Base-by-base conservation (phyloP, 1,140 invertebrate species). In the Steinernema khuongi region DNA sequence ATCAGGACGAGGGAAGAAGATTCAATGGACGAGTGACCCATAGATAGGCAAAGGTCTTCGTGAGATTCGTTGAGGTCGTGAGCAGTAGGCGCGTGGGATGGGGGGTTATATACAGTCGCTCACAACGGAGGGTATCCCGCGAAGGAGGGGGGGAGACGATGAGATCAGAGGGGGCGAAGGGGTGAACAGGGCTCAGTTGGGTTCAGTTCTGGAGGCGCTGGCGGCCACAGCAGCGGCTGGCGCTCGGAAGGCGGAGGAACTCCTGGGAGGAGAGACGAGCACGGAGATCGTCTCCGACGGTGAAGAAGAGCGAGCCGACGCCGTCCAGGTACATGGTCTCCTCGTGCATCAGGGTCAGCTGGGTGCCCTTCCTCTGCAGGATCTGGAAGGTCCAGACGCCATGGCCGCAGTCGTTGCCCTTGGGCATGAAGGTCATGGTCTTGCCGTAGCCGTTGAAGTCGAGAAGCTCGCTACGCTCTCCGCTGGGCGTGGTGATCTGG, bases 61-160 rank as follows among this genome's bases (percentile, higher is more conserved):
- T 60, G 50, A 60, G 50, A 60, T 60, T 60, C 50, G 22, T n/a
- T 60, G 50, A 60, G 4, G 50, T 60, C 26, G 50, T 60, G 50
- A 60, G 50, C 50, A 22, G 7, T 60, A 22, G 36, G 36, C 7
- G 36, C 7, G 14, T 60, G 50, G 50, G 50, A 22, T n/a, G 22
- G 50, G 19, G 26, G 50, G 19, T 14, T 60, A 60, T 60, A 22
- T 60, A 60, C 50, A 60, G 7, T 7, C 36, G n/a, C 50, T 60
- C 50, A 60, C 50, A 60, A 60, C 50, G 50, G 26, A 14, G 50
- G 50, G 7, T 41, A 60, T 60, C 50, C 50, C 50, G 50, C 50
- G 50, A 60, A 60, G 19, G 50, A 60, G 50, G 19, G 7, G 19
- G 50, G 11, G 7, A 60, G 26, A 11, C 14, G 50, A 60, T 60